Percentiles rank a stretch among this genome's conserved stretches.
Conservation (phyloP, 2,113 vertebrate species). For the Sinosuthora webbiana region DNA sequence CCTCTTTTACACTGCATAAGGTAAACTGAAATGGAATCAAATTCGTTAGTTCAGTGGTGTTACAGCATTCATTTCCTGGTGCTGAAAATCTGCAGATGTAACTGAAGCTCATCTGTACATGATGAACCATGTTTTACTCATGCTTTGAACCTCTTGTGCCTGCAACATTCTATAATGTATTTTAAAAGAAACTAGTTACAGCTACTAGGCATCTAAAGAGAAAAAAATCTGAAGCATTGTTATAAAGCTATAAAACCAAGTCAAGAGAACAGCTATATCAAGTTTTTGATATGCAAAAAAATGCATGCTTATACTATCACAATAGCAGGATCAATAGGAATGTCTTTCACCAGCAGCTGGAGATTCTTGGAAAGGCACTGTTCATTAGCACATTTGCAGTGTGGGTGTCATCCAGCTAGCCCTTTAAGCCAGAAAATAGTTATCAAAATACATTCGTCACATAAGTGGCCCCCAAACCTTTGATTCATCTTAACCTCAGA, state of each 20-base stretch:
- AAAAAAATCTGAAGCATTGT: background rate
- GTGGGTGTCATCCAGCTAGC: background rate
- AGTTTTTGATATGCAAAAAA: background rate
- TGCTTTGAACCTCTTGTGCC: background rate
- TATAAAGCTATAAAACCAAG: background rate
- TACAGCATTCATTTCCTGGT: background rate
- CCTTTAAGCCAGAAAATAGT: background rate
- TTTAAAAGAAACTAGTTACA: background rate
- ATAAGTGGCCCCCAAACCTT: background rate
- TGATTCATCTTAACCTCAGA: background rate
- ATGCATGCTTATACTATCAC: background rate
- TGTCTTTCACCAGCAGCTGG: background rate
- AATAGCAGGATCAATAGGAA: background rate
- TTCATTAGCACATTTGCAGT: background rate
- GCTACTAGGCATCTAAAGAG: background rate
- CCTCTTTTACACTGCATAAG: slow-evolving; percentile 81
- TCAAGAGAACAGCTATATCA: background rate
- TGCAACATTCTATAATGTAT: background rate
- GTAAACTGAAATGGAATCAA: slow-evolving; percentile 71
- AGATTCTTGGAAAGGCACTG: background rate
- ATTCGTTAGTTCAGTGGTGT: background rate
- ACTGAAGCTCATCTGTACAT: background rate
- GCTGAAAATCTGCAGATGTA: background rate
- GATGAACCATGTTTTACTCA: background rate
- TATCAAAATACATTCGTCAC: background rate